Percentiles rank a stretch among this genome's conserved stretches.
Evolutionary conservation across 2,113 vertebrate genomes (phyloP).

Genomic region (Heterotis niloticus): DNA sequence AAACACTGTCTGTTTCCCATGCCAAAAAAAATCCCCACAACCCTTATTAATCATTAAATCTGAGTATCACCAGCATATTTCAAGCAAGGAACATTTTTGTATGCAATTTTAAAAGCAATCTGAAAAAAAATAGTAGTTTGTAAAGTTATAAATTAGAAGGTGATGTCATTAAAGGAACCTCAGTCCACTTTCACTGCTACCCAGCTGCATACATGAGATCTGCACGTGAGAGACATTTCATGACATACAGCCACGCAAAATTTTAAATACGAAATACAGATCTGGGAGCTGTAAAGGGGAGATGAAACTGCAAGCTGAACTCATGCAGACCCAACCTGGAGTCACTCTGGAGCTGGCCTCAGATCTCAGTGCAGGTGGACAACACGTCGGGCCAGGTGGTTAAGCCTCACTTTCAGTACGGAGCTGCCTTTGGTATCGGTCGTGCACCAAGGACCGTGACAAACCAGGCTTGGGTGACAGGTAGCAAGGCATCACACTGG

Average conservation of each 20-base stretch:
- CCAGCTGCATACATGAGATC: background rate
- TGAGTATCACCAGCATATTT: background rate
- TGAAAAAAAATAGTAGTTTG: background rate
- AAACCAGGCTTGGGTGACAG: background rate
- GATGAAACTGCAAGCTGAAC: constrained; percentile 14
- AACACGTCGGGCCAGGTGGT: background rate
- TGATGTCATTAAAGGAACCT: constrained; percentile 15
- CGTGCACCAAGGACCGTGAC: background rate
- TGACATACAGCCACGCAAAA: constrained; percentile 13
- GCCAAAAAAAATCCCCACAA: background rate
- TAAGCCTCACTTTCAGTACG: too few species aligned
- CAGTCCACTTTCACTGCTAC: background rate
- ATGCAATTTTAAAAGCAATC: background rate
- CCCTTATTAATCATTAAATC: background rate
- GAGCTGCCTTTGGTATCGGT: background rate
- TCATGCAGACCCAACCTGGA: background rate
- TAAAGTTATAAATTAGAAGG: constrained; percentile 1
- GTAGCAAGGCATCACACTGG: background rate
- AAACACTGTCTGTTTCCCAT: background rate
- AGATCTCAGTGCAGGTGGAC: background rate
- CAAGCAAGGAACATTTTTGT: background rate
- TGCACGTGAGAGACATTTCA: background rate
- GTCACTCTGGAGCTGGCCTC: background rate
- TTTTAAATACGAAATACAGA: constrained; percentile 4
- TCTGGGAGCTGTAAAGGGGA: background rate